phyloP scores from a whole-genome alignment of 2,113 vertebrate genomes.

The Protobothrops flavoviridis region DNA sequence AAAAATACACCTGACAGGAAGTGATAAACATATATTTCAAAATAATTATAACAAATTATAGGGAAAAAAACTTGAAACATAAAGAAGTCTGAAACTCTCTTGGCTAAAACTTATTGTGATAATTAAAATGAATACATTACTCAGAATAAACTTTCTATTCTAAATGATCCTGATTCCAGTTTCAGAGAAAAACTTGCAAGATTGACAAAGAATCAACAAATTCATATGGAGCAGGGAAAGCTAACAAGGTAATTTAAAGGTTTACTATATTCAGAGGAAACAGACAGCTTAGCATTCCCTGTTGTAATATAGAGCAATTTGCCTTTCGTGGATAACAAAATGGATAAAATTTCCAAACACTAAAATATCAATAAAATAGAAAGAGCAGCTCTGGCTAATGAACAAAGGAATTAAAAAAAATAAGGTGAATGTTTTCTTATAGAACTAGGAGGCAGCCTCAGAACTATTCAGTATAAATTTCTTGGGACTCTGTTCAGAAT shows the following conservation, averaged over 20 bases:
- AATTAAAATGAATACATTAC: background rate
- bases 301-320: background rate
- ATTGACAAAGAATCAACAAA: background rate
- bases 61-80: background rate
- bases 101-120: background rate
- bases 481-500: background rate
- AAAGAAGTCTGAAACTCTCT: background rate
- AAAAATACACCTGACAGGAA: background rate
- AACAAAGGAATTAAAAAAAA: background rate
- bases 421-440: background rate
- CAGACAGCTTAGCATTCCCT: background rate
- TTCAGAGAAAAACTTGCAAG: background rate
- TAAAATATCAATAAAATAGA: background rate
- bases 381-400: background rate
- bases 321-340: background rate
- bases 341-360: background rate
- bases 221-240: background rate
- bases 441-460: background rate
- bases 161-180: background rate
- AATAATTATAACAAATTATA: background rate
- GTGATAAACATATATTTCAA: background rate
- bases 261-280: background rate
- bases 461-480: background rate
- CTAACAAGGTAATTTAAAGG: background rate
- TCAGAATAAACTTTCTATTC: background rate